Evolutionary conservation across 1,140 invertebrate genomes (phyloP).

Genomic region (Arion vulgaris): DNA sequence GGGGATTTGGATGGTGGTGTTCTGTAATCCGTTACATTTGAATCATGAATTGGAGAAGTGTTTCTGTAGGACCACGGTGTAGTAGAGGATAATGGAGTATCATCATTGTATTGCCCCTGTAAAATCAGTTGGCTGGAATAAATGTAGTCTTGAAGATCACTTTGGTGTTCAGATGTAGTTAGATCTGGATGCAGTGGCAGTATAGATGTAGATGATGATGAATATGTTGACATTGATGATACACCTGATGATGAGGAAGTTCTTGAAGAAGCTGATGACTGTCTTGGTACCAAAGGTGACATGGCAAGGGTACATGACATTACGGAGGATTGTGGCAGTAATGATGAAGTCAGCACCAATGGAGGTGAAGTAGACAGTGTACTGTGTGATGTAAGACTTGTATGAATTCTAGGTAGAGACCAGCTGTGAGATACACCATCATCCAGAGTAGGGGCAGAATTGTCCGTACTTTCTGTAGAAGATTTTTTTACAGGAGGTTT

Average conservation of each 20-base stretch:
- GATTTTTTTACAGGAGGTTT: conserved; percentile 6
- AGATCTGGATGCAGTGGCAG: background rate
- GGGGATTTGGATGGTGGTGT: background rate
- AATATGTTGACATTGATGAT: conserved; percentile 8
- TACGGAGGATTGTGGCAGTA: background rate
- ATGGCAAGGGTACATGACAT: background rate
- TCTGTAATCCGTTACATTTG: background rate
- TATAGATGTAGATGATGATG: background rate
- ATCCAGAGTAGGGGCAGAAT: background rate
- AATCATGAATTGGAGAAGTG: background rate
- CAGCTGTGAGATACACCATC: background rate
- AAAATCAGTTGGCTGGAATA: conserved; percentile 33
- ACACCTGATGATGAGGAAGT: conserved; percentile 25
- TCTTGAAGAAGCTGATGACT: conserved; percentile 26
- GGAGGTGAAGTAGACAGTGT: background rate
- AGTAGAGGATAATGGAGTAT: background rate
- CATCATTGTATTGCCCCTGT: conserved; percentile 26
- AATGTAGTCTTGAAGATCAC: background rate
- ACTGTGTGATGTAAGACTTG: background rate
- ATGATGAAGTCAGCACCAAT: background rate
- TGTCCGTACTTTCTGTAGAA: conserved; percentile 3
- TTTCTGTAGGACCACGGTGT: background rate
- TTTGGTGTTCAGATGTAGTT: background rate
- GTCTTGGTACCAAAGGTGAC: background rate
- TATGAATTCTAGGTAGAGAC: conserved; percentile 12